These are phyloP conservation scores for Cinclus cinclus DNA, from an alignment of 2,113 vertebrate genomes.

Conservation along the genomic window DNA sequence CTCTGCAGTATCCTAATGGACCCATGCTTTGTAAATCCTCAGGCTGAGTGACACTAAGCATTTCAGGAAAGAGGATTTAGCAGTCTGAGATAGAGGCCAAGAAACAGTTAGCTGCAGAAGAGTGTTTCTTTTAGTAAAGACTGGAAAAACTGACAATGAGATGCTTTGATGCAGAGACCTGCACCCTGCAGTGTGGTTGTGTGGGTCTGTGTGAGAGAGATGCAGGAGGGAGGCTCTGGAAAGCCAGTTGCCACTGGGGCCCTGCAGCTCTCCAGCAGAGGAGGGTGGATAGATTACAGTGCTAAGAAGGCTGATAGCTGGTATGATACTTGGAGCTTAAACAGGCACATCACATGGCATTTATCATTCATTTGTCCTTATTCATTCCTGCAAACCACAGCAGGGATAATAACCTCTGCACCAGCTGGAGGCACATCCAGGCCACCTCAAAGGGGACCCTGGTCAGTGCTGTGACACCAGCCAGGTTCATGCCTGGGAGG, in stretches of 20 bases:
- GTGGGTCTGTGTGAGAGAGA: not conserved
- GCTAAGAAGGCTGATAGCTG: not conserved
- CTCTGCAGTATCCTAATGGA: not conserved
- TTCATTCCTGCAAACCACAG: not conserved
- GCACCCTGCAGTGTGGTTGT: not conserved
- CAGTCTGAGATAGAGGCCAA: not conserved
- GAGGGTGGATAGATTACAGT: not conserved
- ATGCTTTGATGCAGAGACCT: not conserved
- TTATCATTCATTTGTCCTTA: not conserved
- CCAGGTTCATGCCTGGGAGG: constrained; percentile 1
- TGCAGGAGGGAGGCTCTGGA: not conserved
- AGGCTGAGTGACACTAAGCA: not conserved
- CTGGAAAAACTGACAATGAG: not conserved
- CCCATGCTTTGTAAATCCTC: not conserved
- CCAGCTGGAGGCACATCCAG: not conserved
- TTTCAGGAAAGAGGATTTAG: not conserved
- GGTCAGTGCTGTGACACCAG: not conserved
- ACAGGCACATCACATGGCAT: not conserved
- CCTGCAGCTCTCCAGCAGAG: not conserved
- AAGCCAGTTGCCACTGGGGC: not conserved
- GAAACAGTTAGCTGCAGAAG: not conserved
- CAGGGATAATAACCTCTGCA: not conserved
- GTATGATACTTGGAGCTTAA: not conserved
- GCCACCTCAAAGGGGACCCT: not conserved
- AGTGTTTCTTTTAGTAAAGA: not conserved